Conservation (phyloP, 2,797 vertebrate genomes). For the Enteromius argenteus region DNA sequence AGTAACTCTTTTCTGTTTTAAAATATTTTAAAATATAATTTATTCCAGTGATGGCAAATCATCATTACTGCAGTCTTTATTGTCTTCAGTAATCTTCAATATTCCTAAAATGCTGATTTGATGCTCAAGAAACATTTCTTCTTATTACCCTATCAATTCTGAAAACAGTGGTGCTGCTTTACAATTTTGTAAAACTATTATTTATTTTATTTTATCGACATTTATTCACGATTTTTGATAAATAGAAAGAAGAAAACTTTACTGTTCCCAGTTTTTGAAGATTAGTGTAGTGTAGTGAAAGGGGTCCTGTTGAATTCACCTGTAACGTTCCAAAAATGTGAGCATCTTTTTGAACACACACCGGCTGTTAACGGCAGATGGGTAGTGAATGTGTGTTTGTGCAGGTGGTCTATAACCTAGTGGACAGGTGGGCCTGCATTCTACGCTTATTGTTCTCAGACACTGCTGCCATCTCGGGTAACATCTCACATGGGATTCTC, state of each 20-base stretch:
- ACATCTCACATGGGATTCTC: constrained; percentile 30
- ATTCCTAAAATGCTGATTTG: neutral
- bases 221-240: neutral
- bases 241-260: neutral
- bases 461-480: constrained; percentile 33
- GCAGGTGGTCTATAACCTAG: constrained; percentile 20
- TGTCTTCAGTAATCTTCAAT: neutral
- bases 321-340: neutral
- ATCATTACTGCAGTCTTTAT: no score
- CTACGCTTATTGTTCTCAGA: constrained; percentile 29
- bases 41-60: no score
- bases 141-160: neutral
- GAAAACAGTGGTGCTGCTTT: neutral
- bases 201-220: neutral
- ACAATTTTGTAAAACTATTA: neutral
- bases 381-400: constrained; percentile 36
- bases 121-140: neutral
- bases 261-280: neutral
- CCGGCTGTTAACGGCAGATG: constrained; percentile 31
- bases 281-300: neutral
- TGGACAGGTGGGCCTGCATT: constrained; percentile 28
- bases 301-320: neutral
- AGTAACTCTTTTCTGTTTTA: neutral
- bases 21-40: neutral
- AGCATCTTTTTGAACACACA: constrained; percentile 28